These are phyloP conservation scores for Rhynchophorus ferrugineus DNA, from an alignment of 1,140 invertebrate species.

Conservation along the genomic window DNA sequence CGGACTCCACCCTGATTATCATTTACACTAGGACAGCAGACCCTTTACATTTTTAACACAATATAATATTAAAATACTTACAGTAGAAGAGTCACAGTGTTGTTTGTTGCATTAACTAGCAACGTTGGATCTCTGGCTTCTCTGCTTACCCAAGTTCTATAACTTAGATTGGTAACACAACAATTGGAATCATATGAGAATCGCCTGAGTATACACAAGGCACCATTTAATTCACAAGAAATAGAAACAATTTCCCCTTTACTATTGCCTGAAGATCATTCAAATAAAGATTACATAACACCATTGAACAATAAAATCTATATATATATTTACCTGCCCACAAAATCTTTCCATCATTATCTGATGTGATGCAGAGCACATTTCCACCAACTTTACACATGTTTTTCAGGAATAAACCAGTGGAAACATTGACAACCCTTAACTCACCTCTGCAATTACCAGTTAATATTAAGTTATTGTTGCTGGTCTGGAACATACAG, in stretches of 20 bases:
- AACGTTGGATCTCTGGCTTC: slow-evolving; percentile 69
- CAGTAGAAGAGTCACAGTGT: no score
- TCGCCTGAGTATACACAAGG: slow-evolving; percentile 62
- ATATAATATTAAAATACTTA: no score
- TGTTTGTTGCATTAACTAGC: slow-evolving; percentile 69
- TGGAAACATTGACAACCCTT: slow-evolving; percentile 77
- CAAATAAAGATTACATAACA: background rate
- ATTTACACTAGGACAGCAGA: slow-evolving; percentile 53
- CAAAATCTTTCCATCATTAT: slow-evolving; percentile 67
- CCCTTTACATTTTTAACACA: no score
- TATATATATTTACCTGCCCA: slow-evolving; percentile 57
- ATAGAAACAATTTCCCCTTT: slow-evolving; percentile 60
- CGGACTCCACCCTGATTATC: slow-evolving; percentile 58
- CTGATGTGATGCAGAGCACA: slow-evolving; percentile 68
- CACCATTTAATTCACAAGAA: slow-evolving; percentile 63
- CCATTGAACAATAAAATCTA: background rate
- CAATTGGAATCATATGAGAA: slow-evolving; percentile 52
- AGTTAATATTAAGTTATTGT: slow-evolving; percentile 81
- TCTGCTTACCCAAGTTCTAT: slow-evolving; percentile 74
- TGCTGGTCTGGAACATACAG: slow-evolving; percentile 76
- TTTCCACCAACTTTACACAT: slow-evolving; percentile 67
- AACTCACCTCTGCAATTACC: slow-evolving; percentile 72
- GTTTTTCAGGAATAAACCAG: slow-evolving; percentile 70
- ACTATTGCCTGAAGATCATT: slow-evolving; percentile 38
- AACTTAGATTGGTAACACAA: slow-evolving; percentile 67